Evolutionary conservation across 2,797 vertebrate species (phyloP).

Genomic region (Megalops cyprinoides): DNA sequence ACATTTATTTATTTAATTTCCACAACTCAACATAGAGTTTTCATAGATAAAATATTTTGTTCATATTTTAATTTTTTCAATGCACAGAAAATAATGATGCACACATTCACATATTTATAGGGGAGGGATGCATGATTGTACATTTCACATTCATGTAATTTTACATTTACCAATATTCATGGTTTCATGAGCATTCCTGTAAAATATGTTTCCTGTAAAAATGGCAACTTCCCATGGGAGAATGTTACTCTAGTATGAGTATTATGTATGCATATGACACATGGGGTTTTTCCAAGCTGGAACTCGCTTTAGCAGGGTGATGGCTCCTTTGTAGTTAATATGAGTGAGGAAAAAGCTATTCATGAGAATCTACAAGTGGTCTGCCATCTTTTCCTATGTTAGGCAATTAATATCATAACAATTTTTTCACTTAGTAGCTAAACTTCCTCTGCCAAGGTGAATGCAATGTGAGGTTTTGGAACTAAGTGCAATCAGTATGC

Average conservation of each 20-base stretch:
- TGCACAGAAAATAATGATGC: no score
- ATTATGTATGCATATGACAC: slow-evolving; percentile 24
- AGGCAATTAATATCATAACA: slow-evolving; percentile 57
- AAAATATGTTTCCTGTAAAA: slow-evolving; percentile 78
- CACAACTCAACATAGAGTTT: not conserved
- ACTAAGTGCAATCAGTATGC: slow-evolving; percentile 12
- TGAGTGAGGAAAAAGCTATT: slow-evolving; percentile 58
- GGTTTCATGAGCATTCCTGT: not conserved
- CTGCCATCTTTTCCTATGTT: slow-evolving; percentile 58
- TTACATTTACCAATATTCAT: not conserved
- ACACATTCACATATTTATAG: not conserved
- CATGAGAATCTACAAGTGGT: slow-evolving; percentile 63
- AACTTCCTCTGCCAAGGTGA: slow-evolving; percentile 47
- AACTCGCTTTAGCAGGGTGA: slow-evolving; percentile 60
- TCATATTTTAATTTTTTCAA: no score
- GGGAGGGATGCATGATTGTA: slow-evolving; percentile 54
- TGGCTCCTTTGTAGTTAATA: slow-evolving; percentile 64
- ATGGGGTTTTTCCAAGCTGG: slow-evolving; percentile 53
- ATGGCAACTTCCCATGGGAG: slow-evolving; percentile 70
- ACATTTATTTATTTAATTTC: not conserved
- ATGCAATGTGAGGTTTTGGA: slow-evolving; percentile 58
- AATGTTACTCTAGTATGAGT: slow-evolving; percentile 58
- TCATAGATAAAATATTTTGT: no score
- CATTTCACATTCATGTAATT: no score
- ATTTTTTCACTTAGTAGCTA: slow-evolving; percentile 23